Evolutionary conservation across 2,113 vertebrate genomes (phyloP).

Genomic region (Cyprinodon variegatus): DNA sequence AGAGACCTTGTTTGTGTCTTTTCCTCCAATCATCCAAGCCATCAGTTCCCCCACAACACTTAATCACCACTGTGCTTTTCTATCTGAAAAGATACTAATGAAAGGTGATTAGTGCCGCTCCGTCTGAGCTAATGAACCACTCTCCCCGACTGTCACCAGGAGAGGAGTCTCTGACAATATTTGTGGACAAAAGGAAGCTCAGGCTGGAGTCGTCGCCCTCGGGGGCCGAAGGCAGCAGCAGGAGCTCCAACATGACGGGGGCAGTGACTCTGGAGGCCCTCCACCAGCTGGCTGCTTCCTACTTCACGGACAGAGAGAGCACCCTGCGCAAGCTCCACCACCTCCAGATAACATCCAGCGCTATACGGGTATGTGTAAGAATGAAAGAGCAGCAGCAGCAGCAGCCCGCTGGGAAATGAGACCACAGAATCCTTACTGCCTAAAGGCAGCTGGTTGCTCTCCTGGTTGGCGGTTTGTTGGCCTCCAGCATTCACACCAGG

Average conservation of each 20-base stretch:
- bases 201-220: constrained; percentile 64
- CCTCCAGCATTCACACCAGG: constrained; percentile 8
- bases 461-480: constrained; percentile 1
- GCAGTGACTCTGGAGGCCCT: constrained; percentile 80
- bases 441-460: constrained; percentile 5
- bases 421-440: not conserved
- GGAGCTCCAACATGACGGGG: constrained; percentile 63
- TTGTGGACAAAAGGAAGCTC: constrained; percentile 84
- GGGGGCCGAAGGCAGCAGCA: constrained; percentile 34
- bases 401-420: constrained; percentile 10
- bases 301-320: constrained; percentile 85
- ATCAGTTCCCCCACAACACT: constrained; percentile 47
- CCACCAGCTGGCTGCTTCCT: constrained; percentile 84
- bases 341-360: constrained; percentile 83
- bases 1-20: constrained; percentile 47
- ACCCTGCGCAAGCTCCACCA: constrained; percentile 83
- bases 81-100: constrained; percentile 64
- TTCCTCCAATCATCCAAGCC: constrained; percentile 55
- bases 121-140: constrained; percentile 65
- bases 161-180: constrained; percentile 85
- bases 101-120: constrained; percentile 70
- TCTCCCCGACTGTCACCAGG: constrained; percentile 71
- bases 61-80: constrained; percentile 59
- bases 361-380: constrained; percentile 78
- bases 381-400: constrained; percentile 4